Evolutionary conservation across 2,797 vertebrate species (phyloP).

Genomic region (Novumbra hubbsi): DNA sequence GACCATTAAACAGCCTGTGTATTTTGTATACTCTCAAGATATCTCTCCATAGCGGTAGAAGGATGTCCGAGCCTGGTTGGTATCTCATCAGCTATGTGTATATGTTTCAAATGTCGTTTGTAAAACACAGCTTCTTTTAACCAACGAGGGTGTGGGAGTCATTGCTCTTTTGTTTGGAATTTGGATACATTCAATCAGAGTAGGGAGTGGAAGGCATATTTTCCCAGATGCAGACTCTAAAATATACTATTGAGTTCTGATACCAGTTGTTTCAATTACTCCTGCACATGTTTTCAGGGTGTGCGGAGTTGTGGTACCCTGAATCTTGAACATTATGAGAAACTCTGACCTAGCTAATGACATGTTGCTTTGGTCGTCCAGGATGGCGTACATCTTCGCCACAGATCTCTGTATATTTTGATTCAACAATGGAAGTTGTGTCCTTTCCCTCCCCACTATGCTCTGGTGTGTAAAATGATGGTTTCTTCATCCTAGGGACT

Average conservation of each 20-base stretch:
- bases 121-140: background rate
- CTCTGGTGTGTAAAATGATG: no score
- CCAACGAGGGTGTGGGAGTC: slow-evolving; percentile 16
- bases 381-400: slow-evolving; percentile 15
- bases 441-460: no score
- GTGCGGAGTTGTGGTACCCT: background rate
- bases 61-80: slow-evolving; percentile 13
- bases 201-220: background rate
- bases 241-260: background rate
- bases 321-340: slow-evolving; percentile 19
- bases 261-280: background rate
- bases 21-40: slow-evolving; percentile 32
- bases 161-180: slow-evolving; percentile 5
- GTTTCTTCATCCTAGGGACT: no score
- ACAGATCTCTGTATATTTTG: no score
- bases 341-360: slow-evolving; percentile 5
- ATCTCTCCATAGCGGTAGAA: slow-evolving; percentile 22
- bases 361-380: slow-evolving; percentile 27
- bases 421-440: background rate
- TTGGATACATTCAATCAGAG: slow-evolving; percentile 6
- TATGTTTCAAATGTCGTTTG: slow-evolving; percentile 5
- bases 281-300: slow-evolving; percentile 16
- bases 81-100: slow-evolving; percentile 13
- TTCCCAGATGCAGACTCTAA: slow-evolving; percentile 1
- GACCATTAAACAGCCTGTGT: background rate